These are phyloP conservation scores for Campoletis sonorensis DNA, from an alignment of 1,140 invertebrate species.

Conservation along the genomic window DNA sequence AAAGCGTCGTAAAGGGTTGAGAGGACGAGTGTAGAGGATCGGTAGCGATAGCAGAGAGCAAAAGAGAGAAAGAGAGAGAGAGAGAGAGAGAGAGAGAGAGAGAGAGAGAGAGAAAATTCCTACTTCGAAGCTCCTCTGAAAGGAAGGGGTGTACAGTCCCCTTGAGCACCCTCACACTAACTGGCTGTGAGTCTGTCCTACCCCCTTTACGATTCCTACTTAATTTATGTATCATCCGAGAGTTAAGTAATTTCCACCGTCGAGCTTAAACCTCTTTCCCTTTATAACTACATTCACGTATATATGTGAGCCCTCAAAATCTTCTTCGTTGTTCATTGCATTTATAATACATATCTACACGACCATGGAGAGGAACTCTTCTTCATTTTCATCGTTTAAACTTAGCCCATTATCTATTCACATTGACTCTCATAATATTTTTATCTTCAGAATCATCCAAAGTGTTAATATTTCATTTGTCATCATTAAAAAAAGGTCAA, in stretches of 20 bases:
- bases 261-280: constrained; percentile 57
- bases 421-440: constrained; percentile 27
- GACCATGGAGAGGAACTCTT: constrained; percentile 51
- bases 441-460: neutral
- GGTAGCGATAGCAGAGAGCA: constrained; percentile 41
- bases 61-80: constrained; percentile 45
- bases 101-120: constrained; percentile 40
- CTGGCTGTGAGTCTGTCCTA: constrained; percentile 73
- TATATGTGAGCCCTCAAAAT: neutral
- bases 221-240: constrained; percentile 79
- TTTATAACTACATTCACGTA: neutral
- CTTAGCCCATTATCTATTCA: constrained; percentile 38
- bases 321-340: constrained; percentile 19
- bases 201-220: constrained; percentile 76
- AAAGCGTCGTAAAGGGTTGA: constrained; percentile 53
- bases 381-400: constrained; percentile 55
- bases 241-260: constrained; percentile 78
- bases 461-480: too few species aligned
- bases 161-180: constrained; percentile 77
- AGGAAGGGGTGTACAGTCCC: constrained; percentile 72
- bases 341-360: constrained; percentile 42
- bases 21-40: constrained; percentile 37
- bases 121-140: neutral
- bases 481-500: too few species aligned
- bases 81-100: constrained; percentile 44